phyloP scores from a whole-genome alignment of 2,888 invertebrate genomes.

The Julus scanicus region DNA sequence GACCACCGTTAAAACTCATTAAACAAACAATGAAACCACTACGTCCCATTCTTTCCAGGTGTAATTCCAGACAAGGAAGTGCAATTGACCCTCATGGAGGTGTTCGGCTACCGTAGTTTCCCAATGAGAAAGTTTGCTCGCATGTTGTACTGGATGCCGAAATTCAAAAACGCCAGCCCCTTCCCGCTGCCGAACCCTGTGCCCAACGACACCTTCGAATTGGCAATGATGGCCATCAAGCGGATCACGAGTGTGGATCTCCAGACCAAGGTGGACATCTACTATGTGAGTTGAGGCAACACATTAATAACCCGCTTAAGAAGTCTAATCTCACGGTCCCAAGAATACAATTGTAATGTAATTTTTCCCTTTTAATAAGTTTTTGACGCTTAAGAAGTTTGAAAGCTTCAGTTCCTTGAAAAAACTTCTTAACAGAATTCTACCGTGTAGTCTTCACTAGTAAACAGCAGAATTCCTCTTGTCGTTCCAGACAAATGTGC shows the following conservation, averaged over 20 bases:
- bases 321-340: no score
- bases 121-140: conserved; percentile 69
- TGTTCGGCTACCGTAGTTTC: conserved; percentile 81
- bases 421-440: no score
- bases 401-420: no score
- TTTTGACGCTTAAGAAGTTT: no score
- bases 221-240: conserved; percentile 84
- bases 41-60: conserved; percentile 67
- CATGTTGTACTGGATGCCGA: conserved; percentile 80
- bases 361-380: no score
- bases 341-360: no score
- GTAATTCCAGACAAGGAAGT: conserved; percentile 93
- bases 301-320: no score
- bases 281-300: conserved; percentile 72
- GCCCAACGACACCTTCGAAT: conserved; percentile 79
- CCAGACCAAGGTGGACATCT: conserved; percentile 74
- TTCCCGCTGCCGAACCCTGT: conserved; percentile 82
- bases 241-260: conserved; percentile 87
- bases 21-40: conserved; percentile 3
- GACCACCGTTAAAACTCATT: no score
- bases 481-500: conserved; percentile 72
- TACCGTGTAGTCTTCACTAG: no score
- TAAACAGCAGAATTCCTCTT: no score
- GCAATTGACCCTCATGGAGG: conserved; percentile 81
- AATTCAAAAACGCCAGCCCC: conserved; percentile 89